phyloP scores from a whole-genome alignment of 2,113 vertebrate genomes.

The Semnornis frantzii region DNA sequence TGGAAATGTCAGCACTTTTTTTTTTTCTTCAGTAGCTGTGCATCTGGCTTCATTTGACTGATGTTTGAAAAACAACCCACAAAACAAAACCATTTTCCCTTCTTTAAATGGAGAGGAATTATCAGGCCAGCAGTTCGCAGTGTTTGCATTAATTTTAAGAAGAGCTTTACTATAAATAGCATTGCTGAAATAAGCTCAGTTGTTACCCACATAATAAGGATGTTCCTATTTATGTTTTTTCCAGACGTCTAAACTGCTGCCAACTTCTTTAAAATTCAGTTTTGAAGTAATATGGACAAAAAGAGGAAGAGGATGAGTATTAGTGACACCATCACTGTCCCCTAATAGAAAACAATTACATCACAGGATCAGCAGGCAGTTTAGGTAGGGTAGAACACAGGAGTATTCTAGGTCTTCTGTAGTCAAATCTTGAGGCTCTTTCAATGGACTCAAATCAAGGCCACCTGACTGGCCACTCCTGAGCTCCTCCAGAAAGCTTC shows the following conservation, averaged over 20 bases:
- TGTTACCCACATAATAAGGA: slow-evolving; percentile 29
- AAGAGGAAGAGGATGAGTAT: not conserved
- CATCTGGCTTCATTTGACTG: not conserved
- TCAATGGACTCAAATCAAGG: not conserved
- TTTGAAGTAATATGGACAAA: not conserved
- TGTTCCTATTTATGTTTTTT: not conserved
- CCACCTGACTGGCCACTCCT: not conserved
- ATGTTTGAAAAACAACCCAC: not conserved
- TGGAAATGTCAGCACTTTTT: not conserved
- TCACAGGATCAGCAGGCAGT: not conserved
- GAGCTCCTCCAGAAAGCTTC: not conserved
- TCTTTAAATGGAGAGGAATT: not conserved
- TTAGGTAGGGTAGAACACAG: not conserved
- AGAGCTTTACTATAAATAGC: slow-evolving; percentile 33
- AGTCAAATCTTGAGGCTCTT: not conserved
- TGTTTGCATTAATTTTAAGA: slow-evolving; percentile 13
- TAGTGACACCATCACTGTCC: not conserved
- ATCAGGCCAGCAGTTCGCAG: not conserved
- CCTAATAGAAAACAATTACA: not conserved
- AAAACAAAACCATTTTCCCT: not conserved
- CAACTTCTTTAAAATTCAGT: not conserved
- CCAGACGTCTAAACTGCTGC: not conserved
- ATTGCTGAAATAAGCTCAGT: slow-evolving; percentile 6
- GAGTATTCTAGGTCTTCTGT: not conserved
- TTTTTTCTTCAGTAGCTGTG: not conserved